These are phyloP conservation scores for Drosophila paulistorum DNA, from an alignment of 1,140 invertebrate species.

Conservation along the genomic window DNA sequence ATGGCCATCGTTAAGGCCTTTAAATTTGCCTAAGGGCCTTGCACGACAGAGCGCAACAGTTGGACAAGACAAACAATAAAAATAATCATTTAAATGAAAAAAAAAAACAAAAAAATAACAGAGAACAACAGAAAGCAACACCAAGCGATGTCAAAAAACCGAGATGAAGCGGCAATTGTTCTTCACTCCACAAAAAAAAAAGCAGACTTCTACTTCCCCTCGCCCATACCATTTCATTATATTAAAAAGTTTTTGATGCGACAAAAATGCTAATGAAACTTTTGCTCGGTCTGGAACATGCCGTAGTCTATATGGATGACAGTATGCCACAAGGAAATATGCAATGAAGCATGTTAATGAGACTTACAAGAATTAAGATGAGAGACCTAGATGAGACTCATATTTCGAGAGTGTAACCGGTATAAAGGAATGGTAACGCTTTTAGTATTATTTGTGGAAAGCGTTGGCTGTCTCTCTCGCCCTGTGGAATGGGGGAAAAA, in stretches of 20 bases:
- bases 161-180: neutral
- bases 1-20: neutral
- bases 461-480: too few species aligned
- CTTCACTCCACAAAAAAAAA: too few species aligned
- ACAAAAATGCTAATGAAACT: slow-evolving; percentile 12
- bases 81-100: neutral
- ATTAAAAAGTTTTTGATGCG: neutral
- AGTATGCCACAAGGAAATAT: neutral
- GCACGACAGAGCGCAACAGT: neutral
- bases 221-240: neutral
- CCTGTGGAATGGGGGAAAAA: too few species aligned
- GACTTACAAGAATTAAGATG: neutral
- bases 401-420: too few species aligned
- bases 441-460: too few species aligned
- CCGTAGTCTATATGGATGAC: neutral
- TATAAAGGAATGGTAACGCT: too few species aligned
- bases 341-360: neutral
- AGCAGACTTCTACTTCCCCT: too few species aligned
- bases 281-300: neutral
- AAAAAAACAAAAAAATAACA: neutral
- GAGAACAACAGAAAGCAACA: neutral
- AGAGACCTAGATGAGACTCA: neutral
- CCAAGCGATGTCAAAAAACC: slow-evolving; percentile 2
- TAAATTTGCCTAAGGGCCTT: neutral
- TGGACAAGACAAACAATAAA: slow-evolving; percentile 10